Evolutionary conservation across 92 coral and sea anemone species (phyloP), one percentile per base, ranked within the genome.

Genomic region (Paramuricea clavata): DNA sequence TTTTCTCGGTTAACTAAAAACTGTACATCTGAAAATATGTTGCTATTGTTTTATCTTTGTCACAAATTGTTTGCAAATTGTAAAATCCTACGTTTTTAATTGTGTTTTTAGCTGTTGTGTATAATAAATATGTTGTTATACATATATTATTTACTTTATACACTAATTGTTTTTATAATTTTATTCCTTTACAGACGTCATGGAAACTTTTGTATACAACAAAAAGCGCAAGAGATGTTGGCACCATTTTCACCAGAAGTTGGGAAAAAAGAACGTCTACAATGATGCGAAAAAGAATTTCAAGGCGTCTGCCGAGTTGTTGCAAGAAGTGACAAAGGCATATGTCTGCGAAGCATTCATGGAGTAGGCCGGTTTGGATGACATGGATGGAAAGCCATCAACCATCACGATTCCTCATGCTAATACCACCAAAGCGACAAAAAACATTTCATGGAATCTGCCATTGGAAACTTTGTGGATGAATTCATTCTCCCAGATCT

Each of bases 201-300:
- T 86, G 89, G 89, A 75, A 86, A 47, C 89, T 75, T 32, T 72
- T 86, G 3, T 86, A 76, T 69, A 77, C 25, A 56, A 77, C 89
- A 15, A 60, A 17, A 21, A 41, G 36, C 30, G 50, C 86, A 50
- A 49, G 90, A 78, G 81, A 87, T 49, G 69, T 80, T 28, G 90
- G 86, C 13, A 87, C 90, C 80, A 78, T 15, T 69, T 87, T 17
- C 54, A 70, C 30, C 78, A 65, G 4, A 80, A 78, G 23, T 47
- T 69, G 6, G 50, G 69, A 10, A 87, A 68, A 41, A 87, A 49
- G 7, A 79, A 80, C 79, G 72, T 65, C 54, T 64, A 27, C 23
- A n/a, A 49, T 17, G 84, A 80, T 69, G 69, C 28, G 9, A 87
- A 80, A 78, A 87, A 87, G 44, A 87, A 87, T 27, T 87, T 76